Percentiles rank a stretch among this genome's conserved stretches.
Conservation (phyloP, 1,140 invertebrate genomes). For the Aphelenchoides fujianensis region DNA sequence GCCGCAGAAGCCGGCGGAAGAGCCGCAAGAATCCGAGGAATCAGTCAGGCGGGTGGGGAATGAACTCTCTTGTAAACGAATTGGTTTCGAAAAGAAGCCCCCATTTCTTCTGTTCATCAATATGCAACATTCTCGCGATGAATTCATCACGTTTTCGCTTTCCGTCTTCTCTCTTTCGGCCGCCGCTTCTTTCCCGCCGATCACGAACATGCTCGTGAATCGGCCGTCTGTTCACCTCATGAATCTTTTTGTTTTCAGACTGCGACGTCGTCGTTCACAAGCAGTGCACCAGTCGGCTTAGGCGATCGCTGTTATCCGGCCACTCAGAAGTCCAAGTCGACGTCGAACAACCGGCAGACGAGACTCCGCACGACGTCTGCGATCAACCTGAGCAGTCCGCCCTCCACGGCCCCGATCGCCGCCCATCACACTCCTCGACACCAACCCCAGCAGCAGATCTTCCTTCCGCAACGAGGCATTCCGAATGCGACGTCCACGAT, state of each 20-base stretch:
- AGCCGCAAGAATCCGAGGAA: neutral
- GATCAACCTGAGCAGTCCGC: slow-evolving; percentile 9
- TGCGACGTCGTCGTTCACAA: slow-evolving; percentile 69
- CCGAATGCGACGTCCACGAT: neutral
- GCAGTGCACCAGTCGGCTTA: slow-evolving; percentile 52
- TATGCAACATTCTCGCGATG: neutral
- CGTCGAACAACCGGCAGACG: slow-evolving; percentile 2
- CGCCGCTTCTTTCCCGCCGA: too few relatives aligned
- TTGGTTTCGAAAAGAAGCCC: too few relatives aligned
- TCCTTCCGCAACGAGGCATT: neutral
- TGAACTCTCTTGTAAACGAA: too few relatives aligned
- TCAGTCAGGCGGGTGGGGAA: too few relatives aligned
- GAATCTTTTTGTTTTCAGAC: slow-evolving; percentile 38
- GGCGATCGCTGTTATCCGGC: slow-evolving; percentile 58
- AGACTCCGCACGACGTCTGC: slow-evolving; percentile 8
- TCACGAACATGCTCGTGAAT: neutral
- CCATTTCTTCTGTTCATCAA: neutral
- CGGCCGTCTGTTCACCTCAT: slow-evolving; percentile 16
- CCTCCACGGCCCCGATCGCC: slow-evolving; percentile 5
- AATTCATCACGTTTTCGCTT: neutral
- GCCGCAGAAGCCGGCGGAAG: neutral
- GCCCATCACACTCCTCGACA: neutral
- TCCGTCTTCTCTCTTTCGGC: too few relatives aligned
- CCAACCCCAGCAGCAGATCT: slow-evolving; percentile 1
- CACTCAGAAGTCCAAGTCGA: slow-evolving; percentile 13